Base-by-base conservation (phyloP, 2,888 invertebrate species). In the Troides helena region DNA sequence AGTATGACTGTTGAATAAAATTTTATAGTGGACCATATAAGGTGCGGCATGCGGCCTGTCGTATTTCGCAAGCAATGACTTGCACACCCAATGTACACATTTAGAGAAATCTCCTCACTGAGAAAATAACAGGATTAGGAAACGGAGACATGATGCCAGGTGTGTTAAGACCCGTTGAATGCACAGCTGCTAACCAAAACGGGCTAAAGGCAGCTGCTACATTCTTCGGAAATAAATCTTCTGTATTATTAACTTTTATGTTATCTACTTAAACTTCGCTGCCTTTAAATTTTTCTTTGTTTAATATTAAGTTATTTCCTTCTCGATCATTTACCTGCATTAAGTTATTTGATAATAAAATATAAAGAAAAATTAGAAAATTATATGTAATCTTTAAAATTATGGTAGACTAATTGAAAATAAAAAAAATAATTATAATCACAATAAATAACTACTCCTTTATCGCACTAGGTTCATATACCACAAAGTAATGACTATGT, bases 1-100 rank as follows among this genome's bases (percentile, higher is more conserved):
- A 36, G 65, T 50, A 66, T 65, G 69, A 69, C 65, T 61, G 61
- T 65, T 62, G 65, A 57, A 69, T 69, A 62, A 69, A 65, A 58
- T 62, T 58, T 66, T 46, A 65, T 62, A 66, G n/a, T 56, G 50
- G 25, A 21, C 69, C 69, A 66, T 69, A 69, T 69, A 23, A 69
- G 69, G 69, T 23, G 69, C 62, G 65, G 69, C 65, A 21, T 65
- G 65, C 56, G 39, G 36, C 18, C 62, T 23, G 53, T 62, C 23
- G 65, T 56, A 36, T 65, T 65, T 65, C 69, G 60, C 46, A 69
- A 69, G 57, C 50, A 21, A 61, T 65, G 62, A 43, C 25, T 61
- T 23, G 65, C 53, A 10, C 65, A 36, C 18, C 23, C 69, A 43
- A 69, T 65, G 65, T 62, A 62, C 56, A 65, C 30, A 46, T 25